phyloP scores from a whole-genome alignment of 1,140 invertebrate genomes.

The honey bee (Apis mellifera) region DNA sequence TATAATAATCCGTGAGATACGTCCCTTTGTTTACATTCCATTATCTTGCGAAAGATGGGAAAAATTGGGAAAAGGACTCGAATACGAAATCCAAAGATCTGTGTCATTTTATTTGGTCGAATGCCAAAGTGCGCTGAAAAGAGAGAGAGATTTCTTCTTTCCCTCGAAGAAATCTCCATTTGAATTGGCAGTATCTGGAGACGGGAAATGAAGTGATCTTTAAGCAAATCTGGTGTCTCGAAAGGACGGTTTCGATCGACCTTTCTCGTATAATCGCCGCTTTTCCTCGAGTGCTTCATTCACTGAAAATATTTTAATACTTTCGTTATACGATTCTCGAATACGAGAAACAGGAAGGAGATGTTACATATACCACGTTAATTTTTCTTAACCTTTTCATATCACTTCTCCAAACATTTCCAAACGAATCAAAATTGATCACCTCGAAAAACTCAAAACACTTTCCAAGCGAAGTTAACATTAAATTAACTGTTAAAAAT shows the following conservation, averaged over 20 bases:
- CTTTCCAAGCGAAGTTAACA: too few species aligned
- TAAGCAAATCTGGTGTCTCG: background rate
- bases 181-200: background rate
- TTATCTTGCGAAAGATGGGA: background rate
- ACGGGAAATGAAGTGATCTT: background rate
- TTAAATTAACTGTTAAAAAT: too few species aligned
- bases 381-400: too few species aligned
- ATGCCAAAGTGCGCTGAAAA: background rate
- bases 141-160: background rate
- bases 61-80: background rate
- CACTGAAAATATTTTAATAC: too few species aligned
- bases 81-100: constrained; percentile 15
- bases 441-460: too few species aligned
- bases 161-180: background rate
- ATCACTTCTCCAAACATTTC: too few species aligned
- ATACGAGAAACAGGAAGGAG: too few species aligned
- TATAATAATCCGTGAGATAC: background rate
- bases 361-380: too few species aligned
- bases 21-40: constrained; percentile 28
- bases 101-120: constrained; percentile 20
- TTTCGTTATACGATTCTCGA: too few species aligned
- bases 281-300: too few species aligned
- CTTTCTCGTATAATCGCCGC: background rate
- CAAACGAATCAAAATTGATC: too few species aligned
- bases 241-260: background rate